Percentiles rank a stretch among this genome's conserved stretches.
Conservation (phyloP, 2,888 invertebrate genomes). For the Xiphydria camelus region DNA sequence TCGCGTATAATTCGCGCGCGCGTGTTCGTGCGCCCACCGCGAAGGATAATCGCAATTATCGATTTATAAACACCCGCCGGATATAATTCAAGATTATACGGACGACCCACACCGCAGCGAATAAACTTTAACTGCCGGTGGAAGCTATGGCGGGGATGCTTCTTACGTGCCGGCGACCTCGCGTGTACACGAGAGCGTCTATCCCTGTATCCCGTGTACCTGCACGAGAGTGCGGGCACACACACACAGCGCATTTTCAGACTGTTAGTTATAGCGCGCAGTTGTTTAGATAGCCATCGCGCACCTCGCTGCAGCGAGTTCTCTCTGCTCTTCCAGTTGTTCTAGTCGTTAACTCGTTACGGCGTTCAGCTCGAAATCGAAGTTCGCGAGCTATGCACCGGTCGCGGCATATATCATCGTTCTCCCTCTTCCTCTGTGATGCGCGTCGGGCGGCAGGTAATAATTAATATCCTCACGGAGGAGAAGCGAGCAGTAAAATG, state of each 20-base stretch:
- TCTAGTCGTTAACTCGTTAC: constrained; percentile 33
- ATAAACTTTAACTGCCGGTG: background rate
- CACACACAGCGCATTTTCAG: too few relatives aligned
- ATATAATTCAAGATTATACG: too few relatives aligned
- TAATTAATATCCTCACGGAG: too few relatives aligned
- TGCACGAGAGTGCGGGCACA: constrained; percentile 29
- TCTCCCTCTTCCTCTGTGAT: too few relatives aligned
- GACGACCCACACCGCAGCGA: too few relatives aligned
- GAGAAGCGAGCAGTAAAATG: background rate
- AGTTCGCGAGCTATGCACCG: background rate
- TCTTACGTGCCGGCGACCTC: background rate
- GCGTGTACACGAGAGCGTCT: background rate
- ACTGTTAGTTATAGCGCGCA: constrained; percentile 33
- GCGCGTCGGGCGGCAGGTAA: too few relatives aligned
- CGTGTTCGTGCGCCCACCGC: too few relatives aligned
- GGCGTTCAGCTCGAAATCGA: constrained; percentile 10
- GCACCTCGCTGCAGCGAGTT: too few relatives aligned
- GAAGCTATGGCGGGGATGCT: background rate
- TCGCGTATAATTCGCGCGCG: too few relatives aligned
- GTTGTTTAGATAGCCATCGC: constrained; percentile 39
- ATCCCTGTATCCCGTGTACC: background rate
- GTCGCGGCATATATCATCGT: too few relatives aligned
- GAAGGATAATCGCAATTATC: too few relatives aligned
- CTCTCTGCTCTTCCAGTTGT: constrained; percentile 37
- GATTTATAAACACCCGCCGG: too few relatives aligned